A percentile compares a stretch with the other conserved stretches of the same genome.
phyloP scores from a whole-genome alignment of 2,888 invertebrate genomes.

The Heteromyza rotundicornis region DNA sequence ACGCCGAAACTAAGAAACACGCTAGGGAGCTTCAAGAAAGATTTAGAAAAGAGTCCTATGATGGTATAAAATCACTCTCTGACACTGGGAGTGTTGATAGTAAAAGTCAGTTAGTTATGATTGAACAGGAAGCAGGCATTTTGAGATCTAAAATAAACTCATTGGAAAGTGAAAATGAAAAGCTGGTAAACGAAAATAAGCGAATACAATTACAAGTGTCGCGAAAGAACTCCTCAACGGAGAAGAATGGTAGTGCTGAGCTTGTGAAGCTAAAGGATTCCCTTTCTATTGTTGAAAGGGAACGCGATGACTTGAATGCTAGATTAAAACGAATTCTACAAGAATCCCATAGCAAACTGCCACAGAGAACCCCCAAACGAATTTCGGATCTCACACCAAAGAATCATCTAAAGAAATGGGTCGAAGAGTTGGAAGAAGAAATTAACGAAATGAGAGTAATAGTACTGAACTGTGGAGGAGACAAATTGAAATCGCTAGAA shows the following conservation, averaged over 20 bases:
- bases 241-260: conserved; percentile 59
- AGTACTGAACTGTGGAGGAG: conserved; percentile 58
- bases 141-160: conserved; percentile 72
- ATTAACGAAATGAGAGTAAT: conserved; percentile 67
- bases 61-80: too few species aligned
- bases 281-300: conserved; percentile 67
- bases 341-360: conserved; percentile 71
- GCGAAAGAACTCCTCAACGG: conserved; percentile 60
- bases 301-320: conserved; percentile 71
- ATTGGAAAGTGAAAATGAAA: conserved; percentile 79
- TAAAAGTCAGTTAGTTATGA: conserved; percentile 76
- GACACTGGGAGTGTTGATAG: conserved; percentile 66
- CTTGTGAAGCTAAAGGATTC: conserved; percentile 67
- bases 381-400: conserved; percentile 69
- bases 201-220: conserved; percentile 67
- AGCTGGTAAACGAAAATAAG: conserved; percentile 75
- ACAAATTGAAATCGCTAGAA: conserved; percentile 66
- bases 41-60: too few species aligned
- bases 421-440: conserved; percentile 87
- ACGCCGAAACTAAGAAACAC: conserved; percentile 66
- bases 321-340: conserved; percentile 72
- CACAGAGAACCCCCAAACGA: conserved; percentile 75
- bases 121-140: conserved; percentile 78
- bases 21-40: conserved; percentile 69
- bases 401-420: conserved; percentile 73